Evolutionary conservation across 2,888 invertebrate species (phyloP).

Genomic region (Aphodius sticticus): DNA sequence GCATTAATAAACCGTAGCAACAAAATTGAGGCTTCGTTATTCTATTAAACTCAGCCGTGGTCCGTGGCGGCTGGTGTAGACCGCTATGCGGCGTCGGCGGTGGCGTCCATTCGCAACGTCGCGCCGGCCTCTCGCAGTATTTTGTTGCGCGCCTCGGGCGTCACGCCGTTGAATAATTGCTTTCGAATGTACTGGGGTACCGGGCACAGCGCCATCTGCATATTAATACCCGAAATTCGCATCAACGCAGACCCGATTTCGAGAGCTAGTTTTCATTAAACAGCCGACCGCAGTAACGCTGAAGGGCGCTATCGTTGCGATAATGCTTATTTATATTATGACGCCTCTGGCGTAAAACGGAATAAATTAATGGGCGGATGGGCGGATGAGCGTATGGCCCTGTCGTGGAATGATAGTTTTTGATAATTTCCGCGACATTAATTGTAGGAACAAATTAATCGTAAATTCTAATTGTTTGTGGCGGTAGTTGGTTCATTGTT

Average conservation of each 20-base stretch:
- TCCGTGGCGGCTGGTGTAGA: background rate
- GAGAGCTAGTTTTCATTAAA: background rate
- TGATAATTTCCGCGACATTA: too few relatives aligned
- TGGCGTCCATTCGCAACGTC: background rate
- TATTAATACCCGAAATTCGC: constrained; percentile 29
- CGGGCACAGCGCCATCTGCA: constrained; percentile 29
- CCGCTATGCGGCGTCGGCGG: background rate
- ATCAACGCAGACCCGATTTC: background rate
- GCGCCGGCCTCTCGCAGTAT: constrained; percentile 13
- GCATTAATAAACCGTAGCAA: background rate
- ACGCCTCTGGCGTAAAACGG: background rate
- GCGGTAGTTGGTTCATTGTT: too few relatives aligned
- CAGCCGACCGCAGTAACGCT: background rate
- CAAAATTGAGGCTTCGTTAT: constrained; percentile 4
- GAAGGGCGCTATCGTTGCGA: background rate
- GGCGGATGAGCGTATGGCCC: background rate
- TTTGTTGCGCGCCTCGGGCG: constrained; percentile 30
- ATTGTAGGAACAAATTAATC: too few relatives aligned
- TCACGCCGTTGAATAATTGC: constrained; percentile 30
- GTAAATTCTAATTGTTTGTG: too few relatives aligned
- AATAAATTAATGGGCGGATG: background rate
- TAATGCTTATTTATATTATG: background rate
- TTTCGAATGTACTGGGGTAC: constrained; percentile 30
- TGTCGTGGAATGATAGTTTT: too few relatives aligned
- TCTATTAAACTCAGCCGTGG: background rate